These are phyloP conservation scores for Diorhabda elongata DNA, from an alignment of 1,140 invertebrate genomes.

Conservation along the genomic window DNA sequence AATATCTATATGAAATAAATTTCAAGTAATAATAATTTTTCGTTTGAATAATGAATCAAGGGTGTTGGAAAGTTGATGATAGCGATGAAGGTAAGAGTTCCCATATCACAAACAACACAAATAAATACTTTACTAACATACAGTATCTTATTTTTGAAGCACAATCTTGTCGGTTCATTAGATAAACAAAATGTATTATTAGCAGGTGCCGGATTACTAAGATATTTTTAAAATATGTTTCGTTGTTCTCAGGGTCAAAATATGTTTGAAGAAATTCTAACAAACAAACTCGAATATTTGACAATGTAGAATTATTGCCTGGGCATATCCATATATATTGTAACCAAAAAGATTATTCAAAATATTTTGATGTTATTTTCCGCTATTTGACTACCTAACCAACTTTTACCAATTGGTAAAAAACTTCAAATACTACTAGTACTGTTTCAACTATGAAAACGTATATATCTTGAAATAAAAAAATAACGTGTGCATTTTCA, in stretches of 20 bases:
- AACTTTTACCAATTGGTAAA: too few species aligned
- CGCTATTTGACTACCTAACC: neutral
- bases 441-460: too few species aligned
- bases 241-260: neutral
- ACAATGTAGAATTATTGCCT: neutral
- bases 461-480: too few species aligned
- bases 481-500: neutral
- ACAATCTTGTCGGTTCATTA: neutral
- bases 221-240: neutral
- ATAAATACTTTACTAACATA: neutral
- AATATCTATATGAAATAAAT: neutral
- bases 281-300: neutral
- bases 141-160: neutral
- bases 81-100: constrained; percentile 53
- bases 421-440: too few species aligned
- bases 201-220: constrained; percentile 12
- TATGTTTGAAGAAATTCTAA: neutral
- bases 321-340: too few species aligned
- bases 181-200: constrained; percentile 20
- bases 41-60: constrained; percentile 47
- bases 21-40: neutral
- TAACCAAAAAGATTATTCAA: neutral
- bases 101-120: neutral
- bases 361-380: neutral
- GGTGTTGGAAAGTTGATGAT: constrained; percentile 57